These are phyloP conservation scores for Yponomeuta plumbellus DNA, from an alignment of 2,888 invertebrate species.

Conservation along the genomic window DNA sequence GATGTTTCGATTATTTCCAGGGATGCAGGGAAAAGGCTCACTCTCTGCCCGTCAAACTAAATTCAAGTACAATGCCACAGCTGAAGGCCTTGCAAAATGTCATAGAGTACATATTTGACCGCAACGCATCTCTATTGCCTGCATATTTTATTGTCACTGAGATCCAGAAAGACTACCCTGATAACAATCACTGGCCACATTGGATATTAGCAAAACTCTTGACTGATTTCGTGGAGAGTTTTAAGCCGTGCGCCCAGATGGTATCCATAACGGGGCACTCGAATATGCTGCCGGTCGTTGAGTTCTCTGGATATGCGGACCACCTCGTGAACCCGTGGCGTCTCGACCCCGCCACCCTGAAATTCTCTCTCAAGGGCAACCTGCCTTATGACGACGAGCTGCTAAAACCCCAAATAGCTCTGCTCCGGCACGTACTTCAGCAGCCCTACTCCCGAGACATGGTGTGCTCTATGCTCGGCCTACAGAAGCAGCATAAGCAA, in stretches of 20 bases:
- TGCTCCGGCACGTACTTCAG: slow-evolving; percentile 92
- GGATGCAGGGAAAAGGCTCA: slow-evolving; percentile 93
- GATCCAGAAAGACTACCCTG: slow-evolving; percentile 91
- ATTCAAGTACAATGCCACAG: slow-evolving; percentile 88
- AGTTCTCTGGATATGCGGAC: slow-evolving; percentile 93
- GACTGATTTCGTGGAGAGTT: slow-evolving; percentile 93
- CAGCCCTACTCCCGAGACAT: slow-evolving; percentile 97
- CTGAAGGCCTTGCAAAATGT: slow-evolving; percentile 88
- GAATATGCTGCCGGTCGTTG: slow-evolving; percentile 94
- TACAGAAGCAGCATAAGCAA: slow-evolving; percentile 94
- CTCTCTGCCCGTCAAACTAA: slow-evolving; percentile 85
- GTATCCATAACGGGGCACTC: slow-evolving; percentile 94
- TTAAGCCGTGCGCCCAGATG: slow-evolving; percentile 96
- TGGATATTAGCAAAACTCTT: slow-evolving; percentile 94
- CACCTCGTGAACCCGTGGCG: slow-evolving; percentile 95
- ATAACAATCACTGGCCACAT: slow-evolving; percentile 89
- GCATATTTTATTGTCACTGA: slow-evolving; percentile 97
- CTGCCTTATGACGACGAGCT: slow-evolving; percentile 93
- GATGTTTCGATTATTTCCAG: slow-evolving; percentile 50
- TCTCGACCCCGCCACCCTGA: slow-evolving; percentile 87
- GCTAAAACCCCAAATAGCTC: slow-evolving; percentile 90
- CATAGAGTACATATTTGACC: slow-evolving; percentile 92
- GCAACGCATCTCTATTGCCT: slow-evolving; percentile 93
- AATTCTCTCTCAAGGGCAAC: slow-evolving; percentile 79
- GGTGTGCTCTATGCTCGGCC: slow-evolving; percentile 95